Evolutionary conservation across 2,888 invertebrate genomes (phyloP).

Genomic region (Ophonus ardosiacus): DNA sequence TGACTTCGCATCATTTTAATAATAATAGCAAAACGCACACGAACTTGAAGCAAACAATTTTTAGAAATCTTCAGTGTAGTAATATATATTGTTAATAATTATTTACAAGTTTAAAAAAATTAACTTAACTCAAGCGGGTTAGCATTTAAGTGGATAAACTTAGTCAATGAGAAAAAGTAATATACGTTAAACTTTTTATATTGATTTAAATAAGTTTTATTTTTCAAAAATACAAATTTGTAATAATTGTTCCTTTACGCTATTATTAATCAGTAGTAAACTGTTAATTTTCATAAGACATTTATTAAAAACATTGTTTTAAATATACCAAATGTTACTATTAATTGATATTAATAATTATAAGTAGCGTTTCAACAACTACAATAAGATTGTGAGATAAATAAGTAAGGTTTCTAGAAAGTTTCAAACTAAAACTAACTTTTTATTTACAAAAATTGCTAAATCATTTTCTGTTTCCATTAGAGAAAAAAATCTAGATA

Average conservation of each 20-base stretch:
- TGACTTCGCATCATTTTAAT: too few species aligned
- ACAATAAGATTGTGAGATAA: too few species aligned
- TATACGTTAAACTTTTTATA: constrained; percentile 13
- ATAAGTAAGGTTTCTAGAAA: background rate
- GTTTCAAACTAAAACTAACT: background rate
- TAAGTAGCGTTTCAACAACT: too few species aligned
- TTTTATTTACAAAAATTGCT: background rate
- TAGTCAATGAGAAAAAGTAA: background rate
- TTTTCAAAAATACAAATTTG: background rate
- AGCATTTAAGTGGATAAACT: too few species aligned
- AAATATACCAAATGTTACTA: background rate
- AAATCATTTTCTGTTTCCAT: background rate
- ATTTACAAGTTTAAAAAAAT: too few species aligned
- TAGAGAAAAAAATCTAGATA: background rate
- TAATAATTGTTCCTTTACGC: background rate
- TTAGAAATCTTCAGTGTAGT: too few species aligned
- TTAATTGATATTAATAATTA: background rate
- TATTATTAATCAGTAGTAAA: background rate
- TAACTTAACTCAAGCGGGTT: too few species aligned
- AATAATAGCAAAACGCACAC: too few species aligned
- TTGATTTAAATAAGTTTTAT: background rate
- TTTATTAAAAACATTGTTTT: background rate
- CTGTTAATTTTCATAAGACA: background rate
- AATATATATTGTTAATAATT: too few species aligned
- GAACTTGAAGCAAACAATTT: too few species aligned